Percentiles rank a stretch among this genome's conserved stretches.
Conservation (phyloP, 2,888 invertebrate species). For the Ophion ventricosus region DNA sequence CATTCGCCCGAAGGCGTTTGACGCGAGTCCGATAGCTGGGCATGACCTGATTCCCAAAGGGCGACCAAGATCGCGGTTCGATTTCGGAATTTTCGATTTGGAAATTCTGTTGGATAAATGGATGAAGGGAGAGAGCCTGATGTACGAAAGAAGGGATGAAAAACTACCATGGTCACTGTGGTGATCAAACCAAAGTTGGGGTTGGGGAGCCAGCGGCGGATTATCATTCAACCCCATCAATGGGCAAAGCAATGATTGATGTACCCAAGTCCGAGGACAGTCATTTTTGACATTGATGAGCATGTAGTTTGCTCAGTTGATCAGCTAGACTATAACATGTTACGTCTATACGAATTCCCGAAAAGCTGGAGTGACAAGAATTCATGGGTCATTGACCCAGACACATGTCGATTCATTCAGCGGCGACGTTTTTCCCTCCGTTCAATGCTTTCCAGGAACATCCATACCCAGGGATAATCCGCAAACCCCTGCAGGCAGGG, state of each 20-base stretch:
- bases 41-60: neutral
- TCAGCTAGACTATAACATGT: neutral
- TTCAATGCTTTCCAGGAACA: neutral
- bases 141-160: neutral
- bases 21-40: neutral
- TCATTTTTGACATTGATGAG: neutral
- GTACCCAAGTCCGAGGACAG: neutral
- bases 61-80: neutral
- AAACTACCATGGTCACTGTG: neutral
- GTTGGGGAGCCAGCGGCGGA: neutral
- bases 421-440: neutral
- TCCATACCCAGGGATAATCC: neutral
- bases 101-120: conserved; percentile 2
- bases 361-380: neutral
- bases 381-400: conserved; percentile 18
- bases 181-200: neutral
- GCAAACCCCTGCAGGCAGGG: neutral
- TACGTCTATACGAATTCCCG: neutral
- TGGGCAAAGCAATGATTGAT: neutral
- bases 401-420: neutral
- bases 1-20: neutral
- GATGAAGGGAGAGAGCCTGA: neutral
- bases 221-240: neutral
- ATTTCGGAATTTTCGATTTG: neutral
- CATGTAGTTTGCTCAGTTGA: neutral